A percentile compares a stretch with the other conserved stretches of the same genome.
Conservation (phyloP, 2,888 invertebrate genomes). For the Galerucella calmariensis region DNA sequence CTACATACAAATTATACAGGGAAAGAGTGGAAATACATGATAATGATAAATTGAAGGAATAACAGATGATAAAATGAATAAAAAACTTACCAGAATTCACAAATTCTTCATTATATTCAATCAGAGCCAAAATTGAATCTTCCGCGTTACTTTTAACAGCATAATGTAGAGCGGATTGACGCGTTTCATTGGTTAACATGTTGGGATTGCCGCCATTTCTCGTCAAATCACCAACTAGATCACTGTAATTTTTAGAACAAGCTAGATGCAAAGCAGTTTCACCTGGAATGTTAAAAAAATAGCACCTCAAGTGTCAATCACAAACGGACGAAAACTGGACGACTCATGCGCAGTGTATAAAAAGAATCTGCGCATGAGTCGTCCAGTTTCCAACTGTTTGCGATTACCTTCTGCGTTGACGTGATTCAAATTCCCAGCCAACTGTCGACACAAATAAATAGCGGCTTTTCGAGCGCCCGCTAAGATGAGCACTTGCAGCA, state of each 20-base stretch:
- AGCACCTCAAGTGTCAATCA: background rate
- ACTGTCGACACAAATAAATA: slow-evolving; percentile 75
- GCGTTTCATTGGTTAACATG: slow-evolving; percentile 72
- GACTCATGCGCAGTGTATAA: too few relatives aligned
- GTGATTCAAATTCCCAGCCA: slow-evolving; percentile 75
- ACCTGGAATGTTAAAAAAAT: slow-evolving; percentile 34
- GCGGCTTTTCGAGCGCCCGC: slow-evolving; percentile 77
- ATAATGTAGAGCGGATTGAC: slow-evolving; percentile 85
- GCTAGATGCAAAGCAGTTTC: slow-evolving; percentile 84
- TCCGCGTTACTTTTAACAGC: slow-evolving; percentile 80
- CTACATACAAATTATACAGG: too few relatives aligned
- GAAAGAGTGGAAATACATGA: too few relatives aligned
- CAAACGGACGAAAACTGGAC: too few relatives aligned
- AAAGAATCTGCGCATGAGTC: too few relatives aligned
- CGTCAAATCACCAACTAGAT: slow-evolving; percentile 77
- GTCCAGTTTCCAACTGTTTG: background rate
- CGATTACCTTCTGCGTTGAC: slow-evolving; percentile 76
- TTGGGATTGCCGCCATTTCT: slow-evolving; percentile 81
- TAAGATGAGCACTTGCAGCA: slow-evolving; percentile 73
- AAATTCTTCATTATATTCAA: slow-evolving; percentile 71
- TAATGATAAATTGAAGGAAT: too few relatives aligned
- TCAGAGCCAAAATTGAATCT: slow-evolving; percentile 76
- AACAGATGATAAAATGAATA: too few relatives aligned
- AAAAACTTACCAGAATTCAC: slow-evolving; percentile 39
- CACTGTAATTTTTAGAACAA: slow-evolving; percentile 76